These are phyloP conservation scores for Phalacrocorax pelagicus DNA, from an alignment of 2,113 vertebrate genomes.

Conservation along the genomic window DNA sequence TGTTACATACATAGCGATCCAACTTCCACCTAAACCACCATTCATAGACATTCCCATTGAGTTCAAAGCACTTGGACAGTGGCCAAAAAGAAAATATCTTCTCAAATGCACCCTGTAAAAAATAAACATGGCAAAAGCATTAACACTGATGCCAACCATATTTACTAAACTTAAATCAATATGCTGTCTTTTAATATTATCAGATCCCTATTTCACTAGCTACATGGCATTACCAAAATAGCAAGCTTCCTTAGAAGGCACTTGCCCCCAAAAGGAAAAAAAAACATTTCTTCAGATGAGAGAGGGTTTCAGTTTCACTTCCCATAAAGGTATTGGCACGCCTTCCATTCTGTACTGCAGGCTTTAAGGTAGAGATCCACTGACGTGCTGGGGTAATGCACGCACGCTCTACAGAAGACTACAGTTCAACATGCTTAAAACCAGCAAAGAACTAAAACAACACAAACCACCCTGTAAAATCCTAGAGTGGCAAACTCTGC, in stretches of 20 bases:
- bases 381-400: rapidly evolving
- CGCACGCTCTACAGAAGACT: not conserved
- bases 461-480: rapidly evolving
- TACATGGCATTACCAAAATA: not conserved
- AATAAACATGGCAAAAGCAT: not conserved
- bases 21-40: constrained; percentile 99
- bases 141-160: not conserved
- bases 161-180: not conserved
- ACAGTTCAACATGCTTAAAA: not conserved
- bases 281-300: not conserved
- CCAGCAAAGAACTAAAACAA: not conserved
- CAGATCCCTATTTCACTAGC: not conserved
- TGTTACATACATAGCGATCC: constrained; percentile 89
- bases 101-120: constrained; percentile 88
- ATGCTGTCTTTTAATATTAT: not conserved
- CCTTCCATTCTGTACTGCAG: not conserved
- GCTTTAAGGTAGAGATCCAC: not conserved
- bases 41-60: constrained; percentile 91
- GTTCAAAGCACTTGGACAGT: constrained; percentile 90
- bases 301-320: not conserved
- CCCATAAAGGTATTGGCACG: rapidly evolving
- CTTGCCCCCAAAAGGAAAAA: rapidly evolving
- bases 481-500: not conserved
- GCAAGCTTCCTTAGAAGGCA: not conserved
- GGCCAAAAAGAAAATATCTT: constrained; percentile 94